Percentiles rank a stretch among this genome's conserved stretches.
Conservation (phyloP, 2,113 vertebrate species). For the Siphamia tubifer region DNA sequence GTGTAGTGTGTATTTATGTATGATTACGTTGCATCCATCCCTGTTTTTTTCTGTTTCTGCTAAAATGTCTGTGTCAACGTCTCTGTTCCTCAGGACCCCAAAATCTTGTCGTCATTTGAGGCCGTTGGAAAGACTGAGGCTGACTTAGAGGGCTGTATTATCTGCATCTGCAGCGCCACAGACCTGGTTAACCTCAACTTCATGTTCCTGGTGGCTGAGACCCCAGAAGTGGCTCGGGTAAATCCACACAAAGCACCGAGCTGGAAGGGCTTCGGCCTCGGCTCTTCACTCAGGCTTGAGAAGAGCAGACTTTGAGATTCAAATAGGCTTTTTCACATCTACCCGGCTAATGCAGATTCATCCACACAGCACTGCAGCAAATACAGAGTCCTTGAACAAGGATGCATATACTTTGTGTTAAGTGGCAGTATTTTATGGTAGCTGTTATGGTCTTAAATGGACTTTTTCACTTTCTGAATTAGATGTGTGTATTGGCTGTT, state of each 20-base stretch:
- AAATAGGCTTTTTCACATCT: not conserved
- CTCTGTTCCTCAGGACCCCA: constrained; percentile 85
- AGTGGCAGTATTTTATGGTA: no score
- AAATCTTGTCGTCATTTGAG: constrained; percentile 92
- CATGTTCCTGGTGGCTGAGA: constrained; percentile 96
- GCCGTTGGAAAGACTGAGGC: constrained; percentile 89
- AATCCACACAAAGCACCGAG: not conserved
- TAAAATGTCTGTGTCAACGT: not conserved
- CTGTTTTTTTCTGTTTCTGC: not conserved
- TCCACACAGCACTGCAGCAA: not conserved
- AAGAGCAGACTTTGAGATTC: not conserved
- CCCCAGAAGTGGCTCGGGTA: constrained; percentile 91
- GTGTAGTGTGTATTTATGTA: no score
- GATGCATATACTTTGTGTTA: no score
- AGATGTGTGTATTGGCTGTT: no score
- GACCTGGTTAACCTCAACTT: constrained; percentile 98
- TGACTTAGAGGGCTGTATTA: constrained; percentile 92
- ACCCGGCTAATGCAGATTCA: not conserved
- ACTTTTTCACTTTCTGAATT: no score
- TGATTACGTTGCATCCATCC: no score
- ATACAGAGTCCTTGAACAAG: not conserved
- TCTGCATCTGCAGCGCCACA: constrained; percentile 94
- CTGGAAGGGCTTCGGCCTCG: not conserved
- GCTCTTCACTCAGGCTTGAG: not conserved
- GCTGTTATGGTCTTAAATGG: no score